Percentiles rank a stretch among this genome's conserved stretches.
These are phyloP conservation scores for Delichon dasypus DNA, from an alignment of 2,797 vertebrate species.

Conservation along the genomic window DNA sequence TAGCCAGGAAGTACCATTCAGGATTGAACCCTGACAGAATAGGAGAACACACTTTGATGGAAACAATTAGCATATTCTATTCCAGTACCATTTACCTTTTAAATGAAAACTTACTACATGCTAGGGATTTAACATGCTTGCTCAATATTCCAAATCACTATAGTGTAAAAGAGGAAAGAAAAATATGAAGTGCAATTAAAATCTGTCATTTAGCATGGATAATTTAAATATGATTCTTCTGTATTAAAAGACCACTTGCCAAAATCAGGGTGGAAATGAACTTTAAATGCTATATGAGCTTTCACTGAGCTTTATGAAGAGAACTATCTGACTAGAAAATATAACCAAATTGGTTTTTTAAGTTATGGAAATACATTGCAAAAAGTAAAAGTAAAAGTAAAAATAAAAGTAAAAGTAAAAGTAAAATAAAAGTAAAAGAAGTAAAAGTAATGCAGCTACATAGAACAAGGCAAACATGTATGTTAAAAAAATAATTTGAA, in stretches of 20 bases:
- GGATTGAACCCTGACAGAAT: not conserved
- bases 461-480: not conserved
- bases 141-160: not conserved
- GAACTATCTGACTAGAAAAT: constrained; percentile 34
- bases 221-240: constrained; percentile 24
- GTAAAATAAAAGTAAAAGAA: not conserved
- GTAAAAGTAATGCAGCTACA: not conserved
- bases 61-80: not conserved
- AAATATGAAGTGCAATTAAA: constrained; percentile 8
- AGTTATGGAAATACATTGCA: not conserved
- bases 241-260: not conserved
- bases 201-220: not conserved
- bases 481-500: not conserved
- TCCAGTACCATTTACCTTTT: not conserved
- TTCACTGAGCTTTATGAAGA: not conserved
- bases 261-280: constrained; percentile 14
- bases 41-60: not conserved
- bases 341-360: not conserved
- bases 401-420: not conserved
- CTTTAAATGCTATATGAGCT: not conserved
- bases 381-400: not conserved
- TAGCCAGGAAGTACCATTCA: not conserved
- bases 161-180: not conserved
- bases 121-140: not conserved
- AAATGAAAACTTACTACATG: not conserved